Conservation (phyloP, 2,113 vertebrate species). For the Axis porcinus region DNA sequence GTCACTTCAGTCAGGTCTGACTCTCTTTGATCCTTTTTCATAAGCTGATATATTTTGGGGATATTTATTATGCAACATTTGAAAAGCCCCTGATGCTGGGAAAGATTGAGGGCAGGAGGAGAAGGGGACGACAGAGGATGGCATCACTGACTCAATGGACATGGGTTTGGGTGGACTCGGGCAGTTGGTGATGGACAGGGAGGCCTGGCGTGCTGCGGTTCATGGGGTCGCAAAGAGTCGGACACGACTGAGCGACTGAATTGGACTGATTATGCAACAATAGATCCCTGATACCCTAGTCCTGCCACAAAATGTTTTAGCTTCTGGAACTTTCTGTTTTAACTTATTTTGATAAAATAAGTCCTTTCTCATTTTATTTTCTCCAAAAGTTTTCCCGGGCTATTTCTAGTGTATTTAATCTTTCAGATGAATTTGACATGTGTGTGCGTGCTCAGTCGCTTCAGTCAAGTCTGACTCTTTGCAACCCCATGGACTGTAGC, state of each 20-base stretch:
- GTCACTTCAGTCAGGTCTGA: background rate
- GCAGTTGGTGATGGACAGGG: background rate
- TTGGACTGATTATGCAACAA: background rate
- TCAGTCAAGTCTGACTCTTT: background rate
- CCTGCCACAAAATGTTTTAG: background rate
- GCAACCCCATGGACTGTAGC: background rate
- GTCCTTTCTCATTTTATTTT: background rate
- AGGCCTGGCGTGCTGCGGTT: background rate
- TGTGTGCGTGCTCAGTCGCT: accelerated
- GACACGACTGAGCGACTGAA: background rate
- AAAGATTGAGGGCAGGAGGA: background rate
- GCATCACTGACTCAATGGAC: background rate
- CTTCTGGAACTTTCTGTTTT: background rate
- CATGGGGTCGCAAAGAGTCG: background rate
- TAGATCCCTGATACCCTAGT: background rate
- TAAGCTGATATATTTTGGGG: background rate
- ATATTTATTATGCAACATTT: background rate
- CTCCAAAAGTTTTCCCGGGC: background rate
- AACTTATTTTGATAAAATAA: background rate
- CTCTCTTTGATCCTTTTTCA: background rate
- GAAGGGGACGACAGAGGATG: background rate
- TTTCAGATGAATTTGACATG: background rate
- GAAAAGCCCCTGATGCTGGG: background rate
- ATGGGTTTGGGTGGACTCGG: background rate
- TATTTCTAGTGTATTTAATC: background rate